Percentiles rank a stretch among this genome's conserved stretches.
These are phyloP conservation scores for Nasonia oneida DNA, from an alignment of 2,888 invertebrate genomes.

Conservation along the genomic window DNA sequence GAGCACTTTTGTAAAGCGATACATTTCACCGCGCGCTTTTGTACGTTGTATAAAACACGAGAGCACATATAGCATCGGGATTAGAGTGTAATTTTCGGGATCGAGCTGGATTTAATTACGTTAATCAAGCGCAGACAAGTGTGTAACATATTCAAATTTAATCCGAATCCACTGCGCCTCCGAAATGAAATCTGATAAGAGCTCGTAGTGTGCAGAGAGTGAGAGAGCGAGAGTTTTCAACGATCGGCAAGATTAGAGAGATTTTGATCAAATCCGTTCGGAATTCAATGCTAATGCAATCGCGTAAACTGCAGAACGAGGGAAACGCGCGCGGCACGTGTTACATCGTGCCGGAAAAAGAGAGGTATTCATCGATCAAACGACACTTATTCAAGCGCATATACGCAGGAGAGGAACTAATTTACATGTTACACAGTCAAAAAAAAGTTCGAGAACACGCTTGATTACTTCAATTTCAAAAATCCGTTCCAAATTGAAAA, in stretches of 20 bases:
- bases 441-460: background rate
- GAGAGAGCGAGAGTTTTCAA: background rate
- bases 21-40: background rate
- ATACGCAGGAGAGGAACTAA: background rate
- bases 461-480: background rate
- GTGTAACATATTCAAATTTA: background rate
- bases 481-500: background rate
- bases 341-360: too few relatives aligned
- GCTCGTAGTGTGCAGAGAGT: too few relatives aligned
- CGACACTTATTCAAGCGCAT: too few relatives aligned
- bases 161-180: background rate
- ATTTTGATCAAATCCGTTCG: background rate
- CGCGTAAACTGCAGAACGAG: background rate
- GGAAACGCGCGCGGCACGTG: background rate
- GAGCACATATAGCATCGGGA: background rate
- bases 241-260: background rate
- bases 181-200: background rate
- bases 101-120: background rate
- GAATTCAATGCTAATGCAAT: background rate
- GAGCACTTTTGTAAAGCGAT: slow-evolving; percentile 10
- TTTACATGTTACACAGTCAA: background rate
- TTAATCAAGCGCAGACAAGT: background rate
- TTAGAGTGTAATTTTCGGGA: background rate
- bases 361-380: too few relatives aligned
- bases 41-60: too few relatives aligned